Base-by-base conservation (phyloP, 1,140 invertebrate genomes). In the Pogonomyrmex barbatus region DNA sequence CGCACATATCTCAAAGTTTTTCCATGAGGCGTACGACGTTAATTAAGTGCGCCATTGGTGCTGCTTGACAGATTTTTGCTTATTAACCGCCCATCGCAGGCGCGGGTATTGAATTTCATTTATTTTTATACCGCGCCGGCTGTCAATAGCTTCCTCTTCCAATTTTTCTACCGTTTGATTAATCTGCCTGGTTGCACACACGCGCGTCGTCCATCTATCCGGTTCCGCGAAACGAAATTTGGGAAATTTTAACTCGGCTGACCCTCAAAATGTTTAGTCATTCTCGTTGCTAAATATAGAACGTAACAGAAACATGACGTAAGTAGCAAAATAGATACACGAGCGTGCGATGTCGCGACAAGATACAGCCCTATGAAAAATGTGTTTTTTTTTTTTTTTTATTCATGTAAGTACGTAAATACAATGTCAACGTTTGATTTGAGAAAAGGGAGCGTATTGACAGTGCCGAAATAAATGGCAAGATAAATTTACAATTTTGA, bases 91-190 rank as follows among this genome's bases (percentile, higher is more conserved):
- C 62, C 68, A 67, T 76, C 81, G 50, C 85, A 36, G 67, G 58
- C 79, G 62, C 70, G 76, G 58, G 88, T 88, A 91, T 92, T 91
- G 89, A 90, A 92, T 93, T 93, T 93, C 84, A 91, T 94, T 93
- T 92, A 92, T 94, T 92, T 93, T 92, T 90, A 91, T 91, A 90
- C 85, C 87, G 86, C 76, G 77, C 88, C 83, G 62, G 87, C 91
- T 93, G 90, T 93, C 93, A 92, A 94, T 94, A 92, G 90, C 91
- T 93, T 92, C 89, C 92, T 90, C 91, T 88, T 91, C 79, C 91
- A 93, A 93, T 94, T 94, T 93, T 93, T 93, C 90, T 90, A 87
- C 78, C 88, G 86, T 91, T 93, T 93, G 93, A 94, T 93, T 93
- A 93, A 93, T 93, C 89, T 85, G 82, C 81, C 73, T 82, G 63